Conservation (phyloP, 2,113 vertebrate species). For the Sturnus vulgaris region DNA sequence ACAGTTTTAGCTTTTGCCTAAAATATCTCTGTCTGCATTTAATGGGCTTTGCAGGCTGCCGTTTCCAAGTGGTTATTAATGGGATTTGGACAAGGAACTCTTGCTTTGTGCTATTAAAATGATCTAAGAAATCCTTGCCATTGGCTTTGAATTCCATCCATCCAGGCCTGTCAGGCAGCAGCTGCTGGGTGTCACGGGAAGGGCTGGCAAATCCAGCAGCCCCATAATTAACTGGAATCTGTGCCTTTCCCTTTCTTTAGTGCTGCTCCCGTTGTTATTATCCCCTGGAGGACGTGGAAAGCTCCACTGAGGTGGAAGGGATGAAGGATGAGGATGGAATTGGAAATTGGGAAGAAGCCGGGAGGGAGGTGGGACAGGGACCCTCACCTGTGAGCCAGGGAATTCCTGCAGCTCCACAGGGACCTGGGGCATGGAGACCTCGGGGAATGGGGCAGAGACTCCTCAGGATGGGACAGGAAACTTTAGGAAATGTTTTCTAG, state of each 20-base stretch:
- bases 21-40: background rate
- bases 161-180: background rate
- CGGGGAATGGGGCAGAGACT: background rate
- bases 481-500: background rate
- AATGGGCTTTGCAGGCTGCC: slow-evolving; percentile 12
- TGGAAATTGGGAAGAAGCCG: fast-evolving
- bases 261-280: fast-evolving
- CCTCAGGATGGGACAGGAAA: background rate
- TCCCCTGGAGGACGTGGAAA: background rate
- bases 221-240: background rate
- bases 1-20: background rate
- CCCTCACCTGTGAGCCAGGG: background rate
- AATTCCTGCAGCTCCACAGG: background rate
- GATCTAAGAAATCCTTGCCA: background rate
- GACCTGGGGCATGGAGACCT: background rate
- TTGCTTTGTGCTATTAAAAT: background rate
- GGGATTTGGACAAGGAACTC: slow-evolving; percentile 1
- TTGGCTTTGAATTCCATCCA: background rate
- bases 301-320: background rate
- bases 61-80: slow-evolving; percentile 1
- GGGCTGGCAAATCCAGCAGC: background rate
- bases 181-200: fast-evolving
- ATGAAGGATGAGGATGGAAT: background rate
- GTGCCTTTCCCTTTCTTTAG: background rate
- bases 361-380: background rate